Base-by-base conservation (phyloP, 2,113 vertebrate species). In the Myotis yumanensis region DNA sequence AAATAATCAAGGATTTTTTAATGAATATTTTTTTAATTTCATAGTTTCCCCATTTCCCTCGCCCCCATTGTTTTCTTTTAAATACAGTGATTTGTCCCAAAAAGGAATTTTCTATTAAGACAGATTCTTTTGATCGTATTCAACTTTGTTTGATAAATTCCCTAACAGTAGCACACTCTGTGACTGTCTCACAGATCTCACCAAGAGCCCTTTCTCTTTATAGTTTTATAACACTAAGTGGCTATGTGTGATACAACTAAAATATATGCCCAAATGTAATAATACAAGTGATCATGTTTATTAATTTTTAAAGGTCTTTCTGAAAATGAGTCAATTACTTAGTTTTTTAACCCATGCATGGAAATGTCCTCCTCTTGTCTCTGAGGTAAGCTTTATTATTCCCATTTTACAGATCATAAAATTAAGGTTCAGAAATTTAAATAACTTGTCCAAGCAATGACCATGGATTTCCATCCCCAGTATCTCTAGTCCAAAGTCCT, bases 351-450 rank as follows among this genome's bases (percentile, higher is more conserved):
- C 86, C 54, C 54, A 95, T 12, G 40, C 14, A 80, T 17, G 1
- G 30, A 89, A 89, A 94, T 73, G 51, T 54, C 40, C n/a, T 75
- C 80, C 28, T 66, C 83, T 93, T 89, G 51, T 23, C 35, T 77
- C n/a, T 92, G 48, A 83, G 5, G 30, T 57, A 64, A 85, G 37
- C 66, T 84, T 75, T 64, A 80, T 64, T 35, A 85, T 76, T 93
- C 40, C 28, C 69, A 93, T 64, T 87, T 93, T 86, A 40, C 2
- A 71, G 48, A 43, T 37, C 95, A 62, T 79, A 93, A 96, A 93
- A 84, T 37, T 76, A 87, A 90, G n/a, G 46, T n/a, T 89, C 54
- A 18, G 16, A 96, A 90, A 76, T 87, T 75, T 93, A 90, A 95
- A 83, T n/a, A 87, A 76, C 57, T 71, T 80, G 28, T 86, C 64